Base-by-base conservation (phyloP, 2,888 invertebrate genomes). In the Agrotis clavis region DNA sequence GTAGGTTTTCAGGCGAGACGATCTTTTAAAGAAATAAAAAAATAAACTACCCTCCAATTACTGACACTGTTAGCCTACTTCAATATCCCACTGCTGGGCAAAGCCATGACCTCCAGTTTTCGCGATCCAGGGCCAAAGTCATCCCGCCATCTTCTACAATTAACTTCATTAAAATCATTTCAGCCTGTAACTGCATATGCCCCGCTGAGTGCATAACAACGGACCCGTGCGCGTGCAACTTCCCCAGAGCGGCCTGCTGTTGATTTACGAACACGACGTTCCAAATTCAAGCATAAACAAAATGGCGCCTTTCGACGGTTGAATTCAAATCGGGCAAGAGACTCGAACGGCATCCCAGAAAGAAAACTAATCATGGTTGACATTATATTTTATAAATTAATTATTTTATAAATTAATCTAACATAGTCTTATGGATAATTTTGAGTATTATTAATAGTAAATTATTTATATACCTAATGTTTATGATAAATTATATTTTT, bases 201-300 rank as follows among this genome's bases (percentile, higher is more conserved):
- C 95, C 96, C 0, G 90, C 94, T 18, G 89, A 94, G 82, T 95
- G 96, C 81, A 94, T 96, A 81, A 88, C 92, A 50, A 94, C 92
- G n/a, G 93, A 95, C 61, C 95, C 96, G 0, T 96, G 96, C 84
- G 94, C 94, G 4, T 96, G 96, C 81, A 88, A 81, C 16, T 96
- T 94, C 90, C 96, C 96, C 7, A 91, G 79, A 81, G 96, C 96
- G 6, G 95, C 86, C 64, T 95, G 95, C 75, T 94, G 94, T 83
- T 84, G 85, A 72, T 91, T 91, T 77, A 84, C 77, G 87, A 90
- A 86, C 67, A 68, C 63, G 65, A 64, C 41, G 68, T 79, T 89
- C 90, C 50, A 94, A 94, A 93, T 94, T 93, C 82, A 89, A 89
- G 85, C 78, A 85, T 81, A 59, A 53, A 72, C 80, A 85, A 84